Base-by-base conservation (phyloP, 2,888 invertebrate genomes). In the Thymelicus acteon region DNA sequence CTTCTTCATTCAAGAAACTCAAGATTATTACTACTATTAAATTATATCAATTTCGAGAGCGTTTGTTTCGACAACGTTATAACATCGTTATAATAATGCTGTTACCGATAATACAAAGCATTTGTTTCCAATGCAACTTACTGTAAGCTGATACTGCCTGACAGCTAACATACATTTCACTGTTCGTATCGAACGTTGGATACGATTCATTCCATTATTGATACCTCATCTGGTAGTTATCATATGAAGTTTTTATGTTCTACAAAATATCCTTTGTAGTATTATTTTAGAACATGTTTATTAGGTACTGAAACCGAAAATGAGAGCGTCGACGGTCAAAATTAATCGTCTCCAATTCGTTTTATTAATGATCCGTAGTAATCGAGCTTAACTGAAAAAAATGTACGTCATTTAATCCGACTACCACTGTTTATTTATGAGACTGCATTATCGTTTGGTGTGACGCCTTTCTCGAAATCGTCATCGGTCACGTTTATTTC, bases 401-500 rank as follows among this genome's bases (percentile, higher is more conserved):
- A 85, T 82, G 78, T 78, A 73, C 75, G 78, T 79, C 80, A 80
- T 78, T 84, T 85, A 84, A 86, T 85, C 78, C 79, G 75, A 74
- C 79, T 80, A 75, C 79, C 81, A 75, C 79, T 80, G 83, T 83
- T 82, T 83, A 82, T 85, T 85, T 83, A 81, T 82, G 78, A 76
- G 81, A 72, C 73, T 76, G 83, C 85, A 84, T 82, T 83, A 84
- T 81, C 79, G 82, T 80, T 75, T 80, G 80, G 82, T 84, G 79
- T 86, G 88, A 86, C 87, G 88, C 83, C 82, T 88, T 88, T 87
- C 84, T 83, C 82, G 79, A 88, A 87, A 87, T 85, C 84, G 77
- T 85, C 84, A 80, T 79, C 80, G 79, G 84, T 90, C 90, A 88
- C 80, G 84, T 87, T 89, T 92, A 92, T 91, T 92, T 91, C 78